Evolutionary conservation across 2,888 invertebrate species (phyloP).

Genomic region (Trachelus iudaicus): DNA sequence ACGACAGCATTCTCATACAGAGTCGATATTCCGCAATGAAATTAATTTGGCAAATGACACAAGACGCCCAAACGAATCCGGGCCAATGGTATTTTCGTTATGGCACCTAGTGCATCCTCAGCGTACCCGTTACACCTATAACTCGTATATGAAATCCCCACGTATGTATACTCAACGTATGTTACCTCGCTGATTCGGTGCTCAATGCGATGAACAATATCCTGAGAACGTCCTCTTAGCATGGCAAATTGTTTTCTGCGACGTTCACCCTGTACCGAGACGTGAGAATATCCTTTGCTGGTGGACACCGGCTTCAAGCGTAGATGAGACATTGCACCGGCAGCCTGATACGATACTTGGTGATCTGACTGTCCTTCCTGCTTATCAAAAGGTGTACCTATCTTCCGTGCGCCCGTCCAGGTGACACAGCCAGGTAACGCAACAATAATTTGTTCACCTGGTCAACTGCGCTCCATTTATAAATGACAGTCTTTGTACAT

Average conservation of each 20-base stretch:
- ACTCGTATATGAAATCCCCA: neutral
- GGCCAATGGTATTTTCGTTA: slow-evolving; percentile 35
- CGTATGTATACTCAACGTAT: neutral
- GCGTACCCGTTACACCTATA: neutral
- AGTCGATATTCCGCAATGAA: neutral
- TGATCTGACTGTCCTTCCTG: neutral
- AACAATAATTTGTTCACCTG: neutral
- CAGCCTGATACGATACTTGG: neutral
- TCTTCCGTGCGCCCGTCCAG: neutral
- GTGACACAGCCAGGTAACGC: neutral
- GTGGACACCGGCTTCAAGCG: slow-evolving; percentile 9
- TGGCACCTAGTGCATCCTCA: neutral
- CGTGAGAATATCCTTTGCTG: slow-evolving; percentile 28
- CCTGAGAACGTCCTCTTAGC: slow-evolving; percentile 45
- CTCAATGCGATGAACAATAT: slow-evolving; percentile 43
- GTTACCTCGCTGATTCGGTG: slow-evolving; percentile 60
- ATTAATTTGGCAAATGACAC: neutral
- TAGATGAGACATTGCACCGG: slow-evolving; percentile 26
- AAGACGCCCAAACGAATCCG: neutral
- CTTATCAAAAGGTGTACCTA: neutral
- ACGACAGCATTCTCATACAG: neutral
- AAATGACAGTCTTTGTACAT: neutral
- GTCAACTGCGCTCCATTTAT: neutral
- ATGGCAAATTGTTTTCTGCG: slow-evolving; percentile 50
- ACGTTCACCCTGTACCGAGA: slow-evolving; percentile 46